A percentile compares a stretch with the other conserved stretches of the same genome.
phyloP scores from a whole-genome alignment of 2,888 invertebrate species.

The Spodoptera picta region DNA sequence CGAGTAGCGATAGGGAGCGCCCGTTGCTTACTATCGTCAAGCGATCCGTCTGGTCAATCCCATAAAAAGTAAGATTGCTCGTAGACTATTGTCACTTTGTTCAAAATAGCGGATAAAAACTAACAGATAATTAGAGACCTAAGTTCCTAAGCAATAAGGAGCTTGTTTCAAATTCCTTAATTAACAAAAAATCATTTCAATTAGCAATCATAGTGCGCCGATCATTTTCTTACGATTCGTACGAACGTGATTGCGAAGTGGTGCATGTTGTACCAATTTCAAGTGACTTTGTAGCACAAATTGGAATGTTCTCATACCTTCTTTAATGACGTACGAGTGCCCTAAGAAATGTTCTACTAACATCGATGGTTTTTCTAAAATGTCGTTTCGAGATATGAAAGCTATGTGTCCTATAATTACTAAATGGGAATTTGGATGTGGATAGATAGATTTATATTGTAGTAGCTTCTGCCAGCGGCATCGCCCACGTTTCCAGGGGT shows the following conservation, averaged over 20 bases:
- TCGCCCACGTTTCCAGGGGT: too few species aligned
- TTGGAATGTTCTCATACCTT: slow-evolving; percentile 47
- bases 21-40: too few species aligned
- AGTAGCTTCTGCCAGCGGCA: too few species aligned
- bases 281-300: slow-evolving; percentile 38
- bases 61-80: too few species aligned
- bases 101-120: neutral
- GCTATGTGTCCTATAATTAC: slow-evolving; percentile 26
- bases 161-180: slow-evolving; percentile 20
- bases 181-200: slow-evolving; percentile 33
- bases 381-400: slow-evolving; percentile 35
- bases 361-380: slow-evolving; percentile 46
- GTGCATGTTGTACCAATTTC: slow-evolving; percentile 28
- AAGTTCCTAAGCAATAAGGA: too few species aligned
- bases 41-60: too few species aligned
- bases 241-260: slow-evolving; percentile 24
- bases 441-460: too few species aligned
- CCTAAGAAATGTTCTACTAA: slow-evolving; percentile 40
- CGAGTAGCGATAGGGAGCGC: too few species aligned
- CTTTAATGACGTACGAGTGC: slow-evolving; percentile 39
- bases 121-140: neutral
- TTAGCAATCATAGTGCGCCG: slow-evolving; percentile 25
- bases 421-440: slow-evolving; percentile 18
- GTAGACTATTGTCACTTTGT: slow-evolving; percentile 12
- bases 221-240: slow-evolving; percentile 31